Evolutionary conservation across 2,113 vertebrate species (phyloP).

Genomic region (Barbus barbus): DNA sequence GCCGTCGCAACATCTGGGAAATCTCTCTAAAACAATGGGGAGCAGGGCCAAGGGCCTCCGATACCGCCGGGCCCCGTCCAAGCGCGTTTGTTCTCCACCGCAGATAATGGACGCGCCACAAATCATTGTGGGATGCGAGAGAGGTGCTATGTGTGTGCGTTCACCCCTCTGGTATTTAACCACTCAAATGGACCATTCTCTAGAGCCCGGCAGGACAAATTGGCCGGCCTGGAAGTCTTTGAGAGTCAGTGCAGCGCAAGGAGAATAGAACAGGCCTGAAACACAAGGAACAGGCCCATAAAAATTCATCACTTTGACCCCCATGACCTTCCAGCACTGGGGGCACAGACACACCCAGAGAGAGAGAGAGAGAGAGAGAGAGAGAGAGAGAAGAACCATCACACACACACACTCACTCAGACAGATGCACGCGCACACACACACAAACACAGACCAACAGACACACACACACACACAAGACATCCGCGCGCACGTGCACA

Average conservation of each 20-base stretch:
- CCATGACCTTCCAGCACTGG: slow-evolving; percentile 75
- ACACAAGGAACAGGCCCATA: slow-evolving; percentile 94
- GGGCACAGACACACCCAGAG: slow-evolving; percentile 53
- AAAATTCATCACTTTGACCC: slow-evolving; percentile 90
- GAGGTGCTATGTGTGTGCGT: slow-evolving; percentile 54
- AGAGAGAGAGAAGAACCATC: too few relatives aligned
- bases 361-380: background rate
- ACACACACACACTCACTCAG: slow-evolving; percentile 50
- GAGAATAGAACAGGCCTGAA: slow-evolving; percentile 91
- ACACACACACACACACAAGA: slow-evolving; percentile 42
- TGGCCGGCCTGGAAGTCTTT: slow-evolving; percentile 88
- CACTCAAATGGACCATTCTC: slow-evolving; percentile 87
- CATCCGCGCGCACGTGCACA: background rate
- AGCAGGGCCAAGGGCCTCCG: slow-evolving; percentile 61
- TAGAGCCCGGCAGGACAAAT: slow-evolving; percentile 87
- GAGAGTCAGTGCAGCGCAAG: slow-evolving; percentile 85
- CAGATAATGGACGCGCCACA: slow-evolving; percentile 87
- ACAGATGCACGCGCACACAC: background rate
- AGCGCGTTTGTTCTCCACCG: slow-evolving; percentile 81
- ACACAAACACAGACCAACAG: slow-evolving; percentile 64
- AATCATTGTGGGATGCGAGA: slow-evolving; percentile 75
- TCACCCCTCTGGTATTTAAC: slow-evolving; percentile 81
- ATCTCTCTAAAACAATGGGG: slow-evolving; percentile 76
- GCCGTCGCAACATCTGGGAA: slow-evolving; percentile 80
- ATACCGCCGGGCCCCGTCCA: slow-evolving; percentile 59